phyloP scores from a whole-genome alignment of 2,113 vertebrate genomes.

The Clarias gariepinus region DNA sequence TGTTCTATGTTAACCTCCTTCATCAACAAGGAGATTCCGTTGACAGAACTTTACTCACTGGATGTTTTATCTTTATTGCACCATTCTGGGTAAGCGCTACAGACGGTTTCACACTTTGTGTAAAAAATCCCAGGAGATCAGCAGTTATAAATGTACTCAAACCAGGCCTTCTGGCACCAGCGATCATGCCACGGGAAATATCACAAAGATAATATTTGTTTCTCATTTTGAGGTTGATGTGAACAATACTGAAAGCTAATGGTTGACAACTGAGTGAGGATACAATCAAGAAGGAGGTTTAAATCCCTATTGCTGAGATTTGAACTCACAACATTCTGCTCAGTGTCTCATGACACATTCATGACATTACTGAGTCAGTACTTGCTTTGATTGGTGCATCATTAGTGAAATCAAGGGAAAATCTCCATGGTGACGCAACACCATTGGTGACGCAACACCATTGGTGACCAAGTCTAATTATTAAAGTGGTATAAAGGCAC shows the following conservation, averaged over 20 bases:
- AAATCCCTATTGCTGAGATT: no score
- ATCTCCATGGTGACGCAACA: not conserved
- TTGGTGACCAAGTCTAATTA: not conserved
- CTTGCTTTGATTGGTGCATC: not conserved
- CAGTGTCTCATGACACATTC: no score
- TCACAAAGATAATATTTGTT: not conserved
- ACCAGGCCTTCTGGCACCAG: not conserved
- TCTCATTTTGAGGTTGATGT: not conserved
- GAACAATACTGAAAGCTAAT: no score
- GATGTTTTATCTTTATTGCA: not conserved
- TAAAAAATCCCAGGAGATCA: not conserved
- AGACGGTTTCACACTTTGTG: not conserved
- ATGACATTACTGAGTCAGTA: not conserved
- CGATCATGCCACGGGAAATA: no score
- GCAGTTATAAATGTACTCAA: not conserved
- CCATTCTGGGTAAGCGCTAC: no score
- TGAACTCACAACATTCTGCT: no score
- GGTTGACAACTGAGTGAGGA: no score
- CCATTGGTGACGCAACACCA: not conserved
- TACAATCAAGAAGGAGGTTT: no score
- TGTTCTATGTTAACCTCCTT: not conserved
- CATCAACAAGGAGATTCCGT: not conserved
- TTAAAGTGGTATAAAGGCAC: no score
- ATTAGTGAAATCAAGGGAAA: not conserved
- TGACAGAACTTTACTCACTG: not conserved